A percentile compares a stretch with the other conserved stretches of the same genome.
These are phyloP conservation scores for Tinamus major DNA, from an alignment of 2,797 vertebrate species.

Conservation along the genomic window DNA sequence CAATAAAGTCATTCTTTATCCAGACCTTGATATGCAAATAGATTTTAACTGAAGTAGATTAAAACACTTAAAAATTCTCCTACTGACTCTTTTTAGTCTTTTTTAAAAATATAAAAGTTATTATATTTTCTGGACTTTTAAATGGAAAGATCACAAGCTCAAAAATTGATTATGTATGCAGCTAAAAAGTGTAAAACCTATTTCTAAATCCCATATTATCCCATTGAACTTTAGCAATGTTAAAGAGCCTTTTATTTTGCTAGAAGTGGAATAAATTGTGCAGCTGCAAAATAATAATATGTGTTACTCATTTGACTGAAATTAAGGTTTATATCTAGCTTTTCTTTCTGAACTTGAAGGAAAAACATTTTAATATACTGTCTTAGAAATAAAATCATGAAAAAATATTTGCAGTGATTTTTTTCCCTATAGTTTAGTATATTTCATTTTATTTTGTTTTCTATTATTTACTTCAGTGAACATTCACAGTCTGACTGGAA, in stretches of 20 bases:
- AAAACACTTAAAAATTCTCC: not conserved
- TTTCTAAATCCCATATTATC: conserved; percentile 12
- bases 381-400: not conserved
- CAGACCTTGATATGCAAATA: not conserved
- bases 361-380: not conserved
- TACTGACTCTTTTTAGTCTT: not conserved
- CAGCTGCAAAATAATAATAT: conserved; percentile 5
- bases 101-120: not conserved
- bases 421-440: not conserved
- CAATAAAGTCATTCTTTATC: not conserved
- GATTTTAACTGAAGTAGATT: not conserved
- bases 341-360: not conserved
- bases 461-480: not conserved
- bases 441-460: not conserved
- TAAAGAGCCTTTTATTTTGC: not conserved
- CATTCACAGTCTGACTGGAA: not conserved
- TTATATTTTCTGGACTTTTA: not conserved
- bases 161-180: not conserved
- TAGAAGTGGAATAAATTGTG: not conserved
- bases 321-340: not conserved
- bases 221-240: not conserved
- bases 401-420: not conserved
- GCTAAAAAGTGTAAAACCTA: not conserved
- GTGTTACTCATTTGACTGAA: not conserved
- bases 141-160: not conserved